Evolutionary conservation across 2,888 invertebrate genomes (phyloP).

Genomic region (Plutella xylostella): DNA sequence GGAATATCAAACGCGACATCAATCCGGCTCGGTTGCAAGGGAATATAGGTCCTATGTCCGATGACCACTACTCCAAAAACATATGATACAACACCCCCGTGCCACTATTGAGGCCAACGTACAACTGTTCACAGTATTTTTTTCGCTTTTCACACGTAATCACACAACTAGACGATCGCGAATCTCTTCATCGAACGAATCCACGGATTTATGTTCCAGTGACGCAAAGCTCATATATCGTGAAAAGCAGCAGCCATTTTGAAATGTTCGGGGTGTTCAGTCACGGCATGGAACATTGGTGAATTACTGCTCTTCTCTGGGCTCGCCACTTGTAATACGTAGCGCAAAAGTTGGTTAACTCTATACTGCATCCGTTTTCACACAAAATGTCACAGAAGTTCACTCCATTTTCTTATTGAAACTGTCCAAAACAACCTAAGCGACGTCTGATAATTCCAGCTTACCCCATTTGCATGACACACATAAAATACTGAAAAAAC

Average conservation of each 20-base stretch:
- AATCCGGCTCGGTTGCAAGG: slow-evolving; percentile 61
- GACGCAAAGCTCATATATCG: slow-evolving; percentile 72
- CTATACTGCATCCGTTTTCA: slow-evolving; percentile 56
- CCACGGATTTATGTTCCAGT: slow-evolving; percentile 68
- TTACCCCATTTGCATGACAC: slow-evolving; percentile 82
- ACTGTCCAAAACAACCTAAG: slow-evolving; percentile 70
- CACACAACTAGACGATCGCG: slow-evolving; percentile 49
- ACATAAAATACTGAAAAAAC: slow-evolving; percentile 74
- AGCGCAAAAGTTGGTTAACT: slow-evolving; percentile 41
- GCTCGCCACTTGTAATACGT: slow-evolving; percentile 33
- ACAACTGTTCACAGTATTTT: slow-evolving; percentile 40
- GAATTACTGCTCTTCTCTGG: slow-evolving; percentile 49
- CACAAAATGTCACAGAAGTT: slow-evolving; percentile 57
- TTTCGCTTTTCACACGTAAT: slow-evolving; percentile 48
- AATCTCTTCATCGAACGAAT: slow-evolving; percentile 49
- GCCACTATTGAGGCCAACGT: slow-evolving; percentile 41
- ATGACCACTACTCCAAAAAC: slow-evolving; percentile 65
- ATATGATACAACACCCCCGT: slow-evolving; percentile 64
- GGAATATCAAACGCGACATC: slow-evolving; percentile 62
- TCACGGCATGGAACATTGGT: slow-evolving; percentile 69
- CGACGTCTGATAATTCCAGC: slow-evolving; percentile 72
- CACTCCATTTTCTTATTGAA: slow-evolving; percentile 61
- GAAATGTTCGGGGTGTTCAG: slow-evolving; percentile 70
- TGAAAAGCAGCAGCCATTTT: slow-evolving; percentile 72
- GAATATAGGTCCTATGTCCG: slow-evolving; percentile 66